phyloP scores from a whole-genome alignment of 2,113 vertebrate species.

The Nibea albiflora region DNA sequence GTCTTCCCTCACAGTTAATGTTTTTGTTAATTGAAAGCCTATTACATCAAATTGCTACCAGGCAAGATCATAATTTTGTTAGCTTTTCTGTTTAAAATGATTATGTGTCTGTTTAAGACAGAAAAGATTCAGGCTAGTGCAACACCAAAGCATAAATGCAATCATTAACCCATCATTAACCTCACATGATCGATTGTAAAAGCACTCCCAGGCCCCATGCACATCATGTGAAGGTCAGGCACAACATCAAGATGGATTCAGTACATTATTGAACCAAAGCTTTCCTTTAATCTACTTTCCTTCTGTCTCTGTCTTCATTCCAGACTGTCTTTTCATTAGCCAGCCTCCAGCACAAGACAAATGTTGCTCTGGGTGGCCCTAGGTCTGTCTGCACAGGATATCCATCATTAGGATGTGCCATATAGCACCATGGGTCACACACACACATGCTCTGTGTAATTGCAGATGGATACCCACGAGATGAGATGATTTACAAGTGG shows the following conservation, averaged over 20 bases:
- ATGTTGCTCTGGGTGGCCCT: constrained; percentile 57
- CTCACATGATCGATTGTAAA: constrained; percentile 47
- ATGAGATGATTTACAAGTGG: constrained; percentile 98
- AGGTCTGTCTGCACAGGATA: constrained; percentile 51
- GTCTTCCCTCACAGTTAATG: constrained; percentile 55
- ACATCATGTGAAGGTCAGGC: constrained; percentile 64
- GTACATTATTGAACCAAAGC: constrained; percentile 66
- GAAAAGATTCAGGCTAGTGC: background rate
- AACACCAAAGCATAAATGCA: background rate
- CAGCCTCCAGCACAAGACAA: constrained; percentile 61
- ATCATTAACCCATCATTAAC: constrained; percentile 60
- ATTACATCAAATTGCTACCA: constrained; percentile 58
- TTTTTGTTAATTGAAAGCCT: constrained; percentile 68
- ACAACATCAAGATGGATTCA: constrained; percentile 65
- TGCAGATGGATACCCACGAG: constrained; percentile 96
- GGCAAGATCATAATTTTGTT: constrained; percentile 62
- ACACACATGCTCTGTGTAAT: constrained; percentile 73
- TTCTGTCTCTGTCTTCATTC: constrained; percentile 64
- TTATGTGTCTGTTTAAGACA: constrained; percentile 38
- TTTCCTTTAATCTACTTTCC: constrained; percentile 70
- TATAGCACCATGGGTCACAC: constrained; percentile 51
- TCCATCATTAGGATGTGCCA: constrained; percentile 70
- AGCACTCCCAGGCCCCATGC: constrained; percentile 34
- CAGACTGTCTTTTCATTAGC: constrained; percentile 77
- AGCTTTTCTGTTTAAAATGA: constrained; percentile 45